These are phyloP conservation scores for Acomys russatus DNA, from an alignment of 2,797 vertebrate genomes.

Conservation along the genomic window DNA sequence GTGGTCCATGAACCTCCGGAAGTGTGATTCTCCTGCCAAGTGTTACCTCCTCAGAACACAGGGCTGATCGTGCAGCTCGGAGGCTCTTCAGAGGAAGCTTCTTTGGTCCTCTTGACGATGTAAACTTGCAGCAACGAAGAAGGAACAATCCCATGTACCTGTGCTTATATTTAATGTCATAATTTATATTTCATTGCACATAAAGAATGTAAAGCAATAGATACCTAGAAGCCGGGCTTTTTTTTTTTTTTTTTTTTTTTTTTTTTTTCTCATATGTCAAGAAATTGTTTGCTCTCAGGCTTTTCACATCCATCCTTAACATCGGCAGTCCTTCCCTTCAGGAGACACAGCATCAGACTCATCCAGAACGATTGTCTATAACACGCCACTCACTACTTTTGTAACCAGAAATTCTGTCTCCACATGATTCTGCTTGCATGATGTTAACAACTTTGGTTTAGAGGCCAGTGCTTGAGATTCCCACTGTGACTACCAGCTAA, in stretches of 20 bases:
- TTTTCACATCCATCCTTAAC: not conserved
- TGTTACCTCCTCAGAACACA: not conserved
- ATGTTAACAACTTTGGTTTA: conserved; percentile 24
- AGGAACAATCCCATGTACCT: not conserved
- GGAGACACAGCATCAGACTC: not conserved
- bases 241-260: not conserved
- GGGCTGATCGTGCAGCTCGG: not conserved
- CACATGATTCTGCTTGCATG: not conserved
- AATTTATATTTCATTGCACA: not conserved
- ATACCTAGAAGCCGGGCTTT: not conserved
- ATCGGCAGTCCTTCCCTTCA: not conserved
- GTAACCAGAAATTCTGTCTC: conserved; percentile 23
- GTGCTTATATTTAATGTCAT: not conserved
- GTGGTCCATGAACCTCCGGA: not conserved
- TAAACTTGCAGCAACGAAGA: not conserved
- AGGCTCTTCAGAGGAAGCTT: not conserved
- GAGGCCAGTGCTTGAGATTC: conserved; percentile 52
- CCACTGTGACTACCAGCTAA: conserved; percentile 58
- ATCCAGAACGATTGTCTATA: not conserved
- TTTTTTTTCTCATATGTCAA: not conserved
- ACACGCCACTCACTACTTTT: not conserved
- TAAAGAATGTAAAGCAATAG: not conserved
- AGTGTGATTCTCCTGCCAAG: not conserved
- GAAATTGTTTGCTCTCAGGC: not conserved
- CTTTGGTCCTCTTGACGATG: not conserved